Base-by-base conservation (phyloP, 2,797 vertebrate species). In the Sebastes goodei region DNA sequence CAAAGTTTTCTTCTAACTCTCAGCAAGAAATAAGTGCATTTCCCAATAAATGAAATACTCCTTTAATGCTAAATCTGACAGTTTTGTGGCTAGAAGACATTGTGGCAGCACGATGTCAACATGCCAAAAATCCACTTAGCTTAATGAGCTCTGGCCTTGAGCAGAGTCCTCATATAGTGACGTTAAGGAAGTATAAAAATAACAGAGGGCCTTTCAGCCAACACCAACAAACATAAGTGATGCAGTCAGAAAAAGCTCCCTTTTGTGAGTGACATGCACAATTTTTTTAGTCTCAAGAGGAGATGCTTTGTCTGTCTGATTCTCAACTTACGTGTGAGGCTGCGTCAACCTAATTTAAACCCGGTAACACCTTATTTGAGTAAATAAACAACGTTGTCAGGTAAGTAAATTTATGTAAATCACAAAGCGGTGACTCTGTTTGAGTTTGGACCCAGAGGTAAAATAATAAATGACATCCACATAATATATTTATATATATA, bases 41-140 rank as follows among this genome's bases (percentile, higher is more conserved):
- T 46, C 2, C 6, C 10, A 23, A 20, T 56, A 8, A 5, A 33
- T 29, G 2, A 32, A 57, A 17, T 29, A 2, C 14, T 8, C 14
- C 17, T 71, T 52, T 56, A 20, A 17, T 29, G 38, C 32, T 33
- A 49, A 23, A 46, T 64, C 9, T 21, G 12, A 57, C 6, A 12
- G 25, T 49, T 17, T 38, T 25, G 1, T 21, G 4, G 4, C 23
- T 30, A 12, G 17, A 55, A 42, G 38, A 52, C 27, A 25, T 17
- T 25, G 17, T 55, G 14, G 52, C 25, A 62, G 55, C 62, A 20
- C 7, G 33, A 64, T 59, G 71, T 72, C 66, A 70, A 83, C 10
- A 61, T 70, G 84, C 82, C 82, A 90, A 49, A 78, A 72, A 59
- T 57, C 25, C 81, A 85, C 78, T 87, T 61, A 83, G 55, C 12